Percentiles rank a stretch among this genome's conserved stretches.
These are phyloP conservation scores for Cynoglossus semilaevis DNA, from an alignment of 2,113 vertebrate genomes.

Conservation along the genomic window DNA sequence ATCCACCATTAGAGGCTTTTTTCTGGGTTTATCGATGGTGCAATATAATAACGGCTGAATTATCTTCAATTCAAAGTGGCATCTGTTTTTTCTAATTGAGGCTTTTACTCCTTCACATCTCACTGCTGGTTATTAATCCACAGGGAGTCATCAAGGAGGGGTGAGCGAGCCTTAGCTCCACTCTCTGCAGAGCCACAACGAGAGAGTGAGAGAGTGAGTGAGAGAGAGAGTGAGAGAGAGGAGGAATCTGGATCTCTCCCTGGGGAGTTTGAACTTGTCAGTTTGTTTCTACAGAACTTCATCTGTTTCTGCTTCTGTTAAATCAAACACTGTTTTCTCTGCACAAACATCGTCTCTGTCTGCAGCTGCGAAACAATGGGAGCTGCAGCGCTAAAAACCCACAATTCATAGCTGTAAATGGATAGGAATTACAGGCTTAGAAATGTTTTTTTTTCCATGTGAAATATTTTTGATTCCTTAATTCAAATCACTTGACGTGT, in stretches of 20 bases:
- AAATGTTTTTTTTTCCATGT: too few species aligned
- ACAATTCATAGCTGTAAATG: too few species aligned
- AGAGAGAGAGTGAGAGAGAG: not conserved
- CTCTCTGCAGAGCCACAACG: too few species aligned
- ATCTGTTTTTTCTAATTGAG: constrained; percentile 26
- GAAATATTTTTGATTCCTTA: too few species aligned
- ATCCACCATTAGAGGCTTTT: constrained; percentile 30
- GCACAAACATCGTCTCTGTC: too few species aligned
- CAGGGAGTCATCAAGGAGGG: not conserved
- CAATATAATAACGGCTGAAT: constrained; percentile 28
- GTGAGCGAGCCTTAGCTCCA: not conserved
- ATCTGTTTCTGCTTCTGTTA: not conserved
- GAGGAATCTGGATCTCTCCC: not conserved
- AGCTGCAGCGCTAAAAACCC: too few species aligned
- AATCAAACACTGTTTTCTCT: too few species aligned
- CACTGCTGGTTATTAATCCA: constrained; percentile 11
- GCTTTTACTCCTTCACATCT: constrained; percentile 10
- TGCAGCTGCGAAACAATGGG: too few species aligned
- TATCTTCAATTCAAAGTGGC: constrained; percentile 26
- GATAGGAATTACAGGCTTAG: too few species aligned
- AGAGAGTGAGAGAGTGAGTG: not conserved
- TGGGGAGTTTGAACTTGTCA: constrained; percentile 2
- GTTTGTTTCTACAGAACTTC: not conserved
- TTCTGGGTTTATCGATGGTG: constrained; percentile 14
- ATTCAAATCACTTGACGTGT: too few species aligned